Evolutionary conservation across 2,113 vertebrate species (phyloP), one percentile per base, ranked within the genome.

Genomic region (Pelvicachromis taeniatus): DNA sequence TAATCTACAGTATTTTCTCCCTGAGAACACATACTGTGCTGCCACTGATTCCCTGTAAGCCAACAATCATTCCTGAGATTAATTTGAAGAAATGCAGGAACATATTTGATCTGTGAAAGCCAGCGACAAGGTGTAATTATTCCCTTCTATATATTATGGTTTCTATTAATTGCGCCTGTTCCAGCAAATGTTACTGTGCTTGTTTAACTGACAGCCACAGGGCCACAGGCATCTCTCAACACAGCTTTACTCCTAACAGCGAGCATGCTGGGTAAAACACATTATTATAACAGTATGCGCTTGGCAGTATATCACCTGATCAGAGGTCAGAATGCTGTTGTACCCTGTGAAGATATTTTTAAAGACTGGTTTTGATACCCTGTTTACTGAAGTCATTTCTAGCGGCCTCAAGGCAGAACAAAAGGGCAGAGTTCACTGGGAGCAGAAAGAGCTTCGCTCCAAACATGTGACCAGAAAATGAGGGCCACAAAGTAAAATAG

Each of bases 361-460:
- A 89, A 93, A 89, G 78, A 63, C 80, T n/a, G 79, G 78, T 81
- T 84, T 81, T 81, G 90, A 88, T 91, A 78, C 77, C 78, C 78
- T 82, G 89, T 92, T 90, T 91, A 85, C 83, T 85, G 55, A 83
- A 92, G 88, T 86, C 79, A 92, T 94, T 94, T 94, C 77, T 70
- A 59, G 59, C 83, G 81, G 87, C 88, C 90, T 87, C 7, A 5
- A 83, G 90, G 88, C 86, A 75, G 87, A 91, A 91, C 92, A 91
- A 90, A 92, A 89, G 89, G 84, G 56, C 92, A 92, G 84, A 91
- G 92, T 89, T 94, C 90, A 93, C 58, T 0, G 23, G 29, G 88
- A 88, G 81, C 88, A 68, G 77, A 84, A 75, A 90, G 86, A 78
- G 88, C 80, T 84, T 48, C 80, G 26, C 77, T 90, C 50, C 19